These are phyloP conservation scores for Zoanthus gigantus DNA, from an alignment of 92 coral and sea anemone species.

Conservation along the genomic window DNA sequence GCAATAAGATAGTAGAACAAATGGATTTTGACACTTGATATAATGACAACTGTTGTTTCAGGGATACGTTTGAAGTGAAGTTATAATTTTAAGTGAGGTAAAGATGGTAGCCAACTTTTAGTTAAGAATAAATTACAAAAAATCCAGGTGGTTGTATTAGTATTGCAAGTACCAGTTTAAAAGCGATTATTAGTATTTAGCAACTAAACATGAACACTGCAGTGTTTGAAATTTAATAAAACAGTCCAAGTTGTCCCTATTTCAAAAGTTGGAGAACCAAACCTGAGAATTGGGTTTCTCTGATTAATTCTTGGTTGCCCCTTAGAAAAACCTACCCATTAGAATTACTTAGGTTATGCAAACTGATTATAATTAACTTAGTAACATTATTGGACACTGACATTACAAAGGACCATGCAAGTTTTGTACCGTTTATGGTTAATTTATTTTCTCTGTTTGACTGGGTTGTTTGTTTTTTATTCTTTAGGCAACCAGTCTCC, in stretches of 20 bases:
- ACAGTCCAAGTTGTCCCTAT: slow-evolving; percentile 23
- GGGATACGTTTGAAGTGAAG: not conserved
- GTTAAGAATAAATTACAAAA: not conserved
- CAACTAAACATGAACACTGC: not conserved
- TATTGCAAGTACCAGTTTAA: slow-evolving; percentile 19
- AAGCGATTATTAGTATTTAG: not conserved
- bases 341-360: slow-evolving; percentile 53
- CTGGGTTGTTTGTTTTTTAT: slow-evolving; percentile 52
- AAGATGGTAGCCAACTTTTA: slow-evolving; percentile 13
- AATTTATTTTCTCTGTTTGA: not conserved
- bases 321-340: slow-evolving; percentile 21
- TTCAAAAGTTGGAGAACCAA: not conserved
- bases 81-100: slow-evolving; percentile 8
- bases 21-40: not conserved
- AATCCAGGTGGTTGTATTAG: slow-evolving; percentile 11
- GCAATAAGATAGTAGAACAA: not conserved
- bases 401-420: slow-evolving; percentile 46
- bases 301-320: slow-evolving; percentile 49
- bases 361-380: slow-evolving; percentile 43
- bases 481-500: slow-evolving; percentile 12
- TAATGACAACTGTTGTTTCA: not conserved
- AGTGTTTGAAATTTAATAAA: slow-evolving; percentile 38
- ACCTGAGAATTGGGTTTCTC: slow-evolving; percentile 11
- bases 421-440: slow-evolving; percentile 6
- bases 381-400: slow-evolving; percentile 52